Conservation (phyloP, 2,797 vertebrate species). For the Chelidonichthys spinosus region DNA sequence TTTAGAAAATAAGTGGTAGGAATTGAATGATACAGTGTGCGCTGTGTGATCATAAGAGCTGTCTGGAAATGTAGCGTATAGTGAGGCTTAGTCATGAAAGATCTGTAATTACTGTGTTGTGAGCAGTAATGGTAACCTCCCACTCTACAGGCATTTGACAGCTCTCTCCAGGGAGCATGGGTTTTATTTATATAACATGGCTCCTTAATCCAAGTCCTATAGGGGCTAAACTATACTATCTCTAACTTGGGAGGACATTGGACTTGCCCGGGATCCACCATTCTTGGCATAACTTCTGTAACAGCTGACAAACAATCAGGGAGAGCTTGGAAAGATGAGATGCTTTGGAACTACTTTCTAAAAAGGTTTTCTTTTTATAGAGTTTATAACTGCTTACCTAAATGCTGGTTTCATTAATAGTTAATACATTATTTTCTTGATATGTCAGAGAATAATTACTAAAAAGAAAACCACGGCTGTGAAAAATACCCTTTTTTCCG, state of each 20-base stretch:
- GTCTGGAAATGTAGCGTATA: constrained; percentile 47
- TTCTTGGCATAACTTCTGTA: constrained; percentile 11
- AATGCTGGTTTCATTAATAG: background rate
- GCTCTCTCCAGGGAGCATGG: constrained; percentile 32
- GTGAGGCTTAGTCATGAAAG: constrained; percentile 52
- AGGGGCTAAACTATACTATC: no score
- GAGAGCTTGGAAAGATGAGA: background rate
- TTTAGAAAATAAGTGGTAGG: constrained; percentile 38
- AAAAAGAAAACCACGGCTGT: background rate
- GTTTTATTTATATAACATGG: constrained; percentile 43
- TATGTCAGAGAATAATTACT: background rate
- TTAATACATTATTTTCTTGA: background rate
- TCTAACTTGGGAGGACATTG: background rate
- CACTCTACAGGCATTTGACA: constrained; percentile 64
- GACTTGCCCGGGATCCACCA: background rate
- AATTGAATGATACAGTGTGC: constrained; percentile 47
- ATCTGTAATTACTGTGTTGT: constrained; percentile 71
- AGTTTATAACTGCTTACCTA: background rate
- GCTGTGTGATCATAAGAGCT: constrained; percentile 58
- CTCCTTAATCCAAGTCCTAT: background rate
- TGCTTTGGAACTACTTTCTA: background rate
- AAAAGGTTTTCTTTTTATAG: background rate
- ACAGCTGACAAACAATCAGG: background rate
- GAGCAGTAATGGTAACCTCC: constrained; percentile 64
- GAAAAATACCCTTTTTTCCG: background rate